phyloP scores from a whole-genome alignment of 2,113 vertebrate species.

The Clarias magur region DNA sequence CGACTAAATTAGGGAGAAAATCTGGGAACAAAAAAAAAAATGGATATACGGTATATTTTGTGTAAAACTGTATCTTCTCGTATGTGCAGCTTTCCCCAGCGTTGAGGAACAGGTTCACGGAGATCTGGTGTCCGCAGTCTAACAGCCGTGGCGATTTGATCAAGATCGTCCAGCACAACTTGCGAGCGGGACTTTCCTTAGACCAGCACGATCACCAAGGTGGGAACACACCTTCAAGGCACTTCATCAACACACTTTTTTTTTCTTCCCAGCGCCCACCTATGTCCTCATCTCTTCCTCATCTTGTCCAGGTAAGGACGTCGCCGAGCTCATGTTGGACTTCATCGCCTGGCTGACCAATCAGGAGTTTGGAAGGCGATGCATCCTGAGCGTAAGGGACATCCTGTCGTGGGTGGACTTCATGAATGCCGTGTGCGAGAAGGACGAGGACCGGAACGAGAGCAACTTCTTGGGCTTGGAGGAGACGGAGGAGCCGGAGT shows the following conservation, averaged over 20 bases:
- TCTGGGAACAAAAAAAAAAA: too few relatives aligned
- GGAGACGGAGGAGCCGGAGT: slow-evolving; percentile 62
- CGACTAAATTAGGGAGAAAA: too few relatives aligned
- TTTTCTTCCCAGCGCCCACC: too few relatives aligned
- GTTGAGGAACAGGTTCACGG: slow-evolving; percentile 93
- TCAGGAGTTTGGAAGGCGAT: slow-evolving; percentile 89
- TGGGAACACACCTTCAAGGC: slow-evolving; percentile 46
- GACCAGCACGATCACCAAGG: slow-evolving; percentile 69
- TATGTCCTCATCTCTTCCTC: background rate
- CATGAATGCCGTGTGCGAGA: slow-evolving; percentile 81
- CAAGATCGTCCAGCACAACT: slow-evolving; percentile 88
- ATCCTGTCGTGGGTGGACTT: slow-evolving; percentile 93
- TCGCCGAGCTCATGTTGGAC: slow-evolving; percentile 91
- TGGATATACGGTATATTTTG: background rate
- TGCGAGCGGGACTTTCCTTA: slow-evolving; percentile 80
- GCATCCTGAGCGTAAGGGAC: slow-evolving; percentile 89
- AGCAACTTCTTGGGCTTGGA: slow-evolving; percentile 68
- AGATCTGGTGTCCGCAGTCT: slow-evolving; percentile 95
- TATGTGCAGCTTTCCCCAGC: slow-evolving; percentile 89
- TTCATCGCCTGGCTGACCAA: slow-evolving; percentile 90
- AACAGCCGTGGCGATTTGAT: slow-evolving; percentile 84
- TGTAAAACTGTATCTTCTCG: background rate
- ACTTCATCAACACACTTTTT: too few relatives aligned
- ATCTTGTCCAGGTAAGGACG: slow-evolving; percentile 73
- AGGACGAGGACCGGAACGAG: slow-evolving; percentile 62